Percentiles rank a stretch among this genome's conserved stretches.
Evolutionary conservation across 2,888 invertebrate genomes (phyloP).

Genomic region (Ormyrus labotus): DNA sequence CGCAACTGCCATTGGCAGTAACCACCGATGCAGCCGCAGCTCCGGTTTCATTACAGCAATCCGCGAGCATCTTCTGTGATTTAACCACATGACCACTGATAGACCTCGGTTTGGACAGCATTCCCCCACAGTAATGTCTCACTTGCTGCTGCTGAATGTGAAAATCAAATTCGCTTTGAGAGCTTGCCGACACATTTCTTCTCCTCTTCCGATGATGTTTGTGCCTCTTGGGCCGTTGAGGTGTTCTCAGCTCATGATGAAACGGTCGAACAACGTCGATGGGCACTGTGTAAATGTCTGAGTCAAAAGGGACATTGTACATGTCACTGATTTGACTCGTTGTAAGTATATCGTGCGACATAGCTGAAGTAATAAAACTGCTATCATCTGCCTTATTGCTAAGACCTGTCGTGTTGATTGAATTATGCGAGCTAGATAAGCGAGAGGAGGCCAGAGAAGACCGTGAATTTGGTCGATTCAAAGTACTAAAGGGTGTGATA

Average conservation of each 20-base stretch:
- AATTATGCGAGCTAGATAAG: constrained; percentile 90
- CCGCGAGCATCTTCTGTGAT: constrained; percentile 72
- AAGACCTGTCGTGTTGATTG: constrained; percentile 77
- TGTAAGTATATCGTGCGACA: constrained; percentile 89
- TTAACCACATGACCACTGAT: constrained; percentile 72
- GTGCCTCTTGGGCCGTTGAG: constrained; percentile 76
- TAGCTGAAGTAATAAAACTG: constrained; percentile 91
- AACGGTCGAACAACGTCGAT: constrained; percentile 86
- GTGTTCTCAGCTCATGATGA: constrained; percentile 72
- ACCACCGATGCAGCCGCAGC: constrained; percentile 48
- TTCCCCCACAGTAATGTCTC: constrained; percentile 68
- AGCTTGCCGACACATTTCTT: constrained; percentile 77
- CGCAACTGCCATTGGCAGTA: constrained; percentile 77
- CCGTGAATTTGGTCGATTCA: constrained; percentile 83
- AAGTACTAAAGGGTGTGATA: constrained; percentile 73
- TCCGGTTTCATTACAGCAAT: constrained; percentile 69
- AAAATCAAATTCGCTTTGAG: constrained; percentile 74
- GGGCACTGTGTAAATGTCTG: constrained; percentile 91
- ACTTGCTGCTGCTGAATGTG: constrained; percentile 73
- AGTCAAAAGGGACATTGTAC: constrained; percentile 92
- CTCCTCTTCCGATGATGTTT: constrained; percentile 75
- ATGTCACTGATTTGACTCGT: constrained; percentile 82
- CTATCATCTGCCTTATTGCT: constrained; percentile 89
- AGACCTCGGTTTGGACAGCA: constrained; percentile 69
- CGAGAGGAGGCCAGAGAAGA: constrained; percentile 86